Evolutionary conservation across 2,797 vertebrate species (phyloP).

Genomic region (Alcedo quadribrachys): DNA sequence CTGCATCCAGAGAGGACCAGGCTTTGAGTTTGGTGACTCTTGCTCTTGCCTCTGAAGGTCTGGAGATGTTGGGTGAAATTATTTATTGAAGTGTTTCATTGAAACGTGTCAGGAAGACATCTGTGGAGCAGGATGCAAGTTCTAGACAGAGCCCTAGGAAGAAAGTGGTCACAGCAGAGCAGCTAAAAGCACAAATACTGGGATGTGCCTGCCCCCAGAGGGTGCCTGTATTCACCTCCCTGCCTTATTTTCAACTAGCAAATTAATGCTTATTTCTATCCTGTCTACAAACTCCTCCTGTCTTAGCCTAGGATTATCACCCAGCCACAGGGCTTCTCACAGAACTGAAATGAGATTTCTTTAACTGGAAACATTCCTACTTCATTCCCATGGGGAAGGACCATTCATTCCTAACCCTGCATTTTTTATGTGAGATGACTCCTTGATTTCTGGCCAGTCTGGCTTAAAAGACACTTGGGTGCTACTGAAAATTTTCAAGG

Average conservation of each 20-base stretch:
- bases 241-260: background rate
- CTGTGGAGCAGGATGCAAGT: background rate
- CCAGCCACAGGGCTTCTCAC: background rate
- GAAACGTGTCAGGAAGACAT: background rate
- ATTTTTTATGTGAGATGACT: background rate
- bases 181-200: background rate
- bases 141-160: background rate
- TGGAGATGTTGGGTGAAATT: background rate
- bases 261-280: background rate
- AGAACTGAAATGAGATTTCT: background rate
- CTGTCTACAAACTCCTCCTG: background rate
- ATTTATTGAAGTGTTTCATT: background rate
- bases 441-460: background rate
- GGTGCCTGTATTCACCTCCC: background rate
- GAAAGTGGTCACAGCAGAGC: accelerated
- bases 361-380: background rate
- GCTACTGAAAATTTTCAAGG: background rate
- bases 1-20: background rate
- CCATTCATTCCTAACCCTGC: background rate
- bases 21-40: background rate
- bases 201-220: background rate
- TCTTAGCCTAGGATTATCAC: background rate
- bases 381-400: background rate
- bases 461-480: background rate
- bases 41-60: background rate